Base-by-base conservation (phyloP, 2,888 invertebrate species). In the Pristionchus mayeri region DNA sequence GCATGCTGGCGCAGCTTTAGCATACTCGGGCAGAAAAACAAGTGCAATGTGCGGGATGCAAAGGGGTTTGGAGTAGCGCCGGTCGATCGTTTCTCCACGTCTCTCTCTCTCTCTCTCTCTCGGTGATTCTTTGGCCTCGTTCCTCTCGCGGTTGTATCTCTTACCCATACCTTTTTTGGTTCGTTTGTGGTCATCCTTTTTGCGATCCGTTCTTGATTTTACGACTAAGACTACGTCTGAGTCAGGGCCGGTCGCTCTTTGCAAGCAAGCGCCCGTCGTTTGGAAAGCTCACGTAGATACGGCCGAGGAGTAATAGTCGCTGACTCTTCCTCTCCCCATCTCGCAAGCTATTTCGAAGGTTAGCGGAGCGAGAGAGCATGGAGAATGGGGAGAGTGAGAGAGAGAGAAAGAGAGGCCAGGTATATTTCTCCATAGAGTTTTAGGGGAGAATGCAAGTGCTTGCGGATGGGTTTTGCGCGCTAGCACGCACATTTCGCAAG, bases 141-240 rank as follows among this genome's bases (percentile, higher is more conserved):
- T 21, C 13, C 44, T 34, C 63, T 63, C 63, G 63, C 30, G 30
- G 30, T 37, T 63, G 18, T 34, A n/a, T 24, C n/a, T 44, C 44
- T 44, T 44, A 13, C 34, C 34, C 34, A 3, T 63, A 34, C 21
- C 34, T 60, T 30, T 60, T 63, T 63, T 37, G 63, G 4, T 6
- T 30, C n/a, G 18, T 21, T 18, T 13, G 63, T 27, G 63, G 63
- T 34, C 63, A 63, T 37, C 63, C 63, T 37, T 63, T 63, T 63
- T 63, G 34, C 24, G 21, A 6, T 21, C 24, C 34, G 18, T 34
- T 6, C 18, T 13, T 11, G 30, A 34, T 63, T 63, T 63, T 63
- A 63, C 63, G 63, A 34, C 44, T n/a, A n/a, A n/a, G n/a, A n/a
- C n/a, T n/a, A n/a, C 34, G 63, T 63, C 63, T 63, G 63, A 63